phyloP scores from a whole-genome alignment of 1,140 invertebrate species.

The Nasonia longicornis region DNA sequence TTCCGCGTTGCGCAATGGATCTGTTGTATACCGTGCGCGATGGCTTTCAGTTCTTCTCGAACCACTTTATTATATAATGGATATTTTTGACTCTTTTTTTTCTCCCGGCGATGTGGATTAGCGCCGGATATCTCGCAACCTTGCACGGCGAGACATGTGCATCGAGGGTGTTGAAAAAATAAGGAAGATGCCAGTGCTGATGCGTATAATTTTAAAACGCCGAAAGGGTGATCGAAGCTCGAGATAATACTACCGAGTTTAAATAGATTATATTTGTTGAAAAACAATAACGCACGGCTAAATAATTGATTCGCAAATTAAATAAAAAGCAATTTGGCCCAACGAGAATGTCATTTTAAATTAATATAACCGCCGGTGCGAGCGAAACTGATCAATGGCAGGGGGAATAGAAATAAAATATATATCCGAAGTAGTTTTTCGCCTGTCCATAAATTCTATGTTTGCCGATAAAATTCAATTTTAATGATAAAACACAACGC shows the following conservation, averaged over 20 bases:
- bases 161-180: not conserved
- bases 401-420: conserved; percentile 26
- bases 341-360: too few relatives aligned
- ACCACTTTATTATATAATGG: conserved; percentile 32
- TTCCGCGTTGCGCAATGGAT: conserved; percentile 17
- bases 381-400: conserved; percentile 18
- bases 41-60: not conserved
- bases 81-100: conserved; percentile 44
- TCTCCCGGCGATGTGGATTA: conserved; percentile 4
- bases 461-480: conserved; percentile 42
- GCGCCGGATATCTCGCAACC: not conserved
- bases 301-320: too few relatives aligned
- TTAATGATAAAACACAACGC: conserved; percentile 30
- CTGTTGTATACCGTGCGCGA: too few relatives aligned
- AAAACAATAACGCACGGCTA: too few relatives aligned
- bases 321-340: too few relatives aligned
- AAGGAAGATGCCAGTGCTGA: not conserved
- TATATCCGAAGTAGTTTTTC: not conserved
- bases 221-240: not conserved
- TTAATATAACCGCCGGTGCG: too few relatives aligned
- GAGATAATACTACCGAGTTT: too few relatives aligned
- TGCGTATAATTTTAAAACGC: conserved; percentile 28
- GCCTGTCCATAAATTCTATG: conserved; percentile 34
- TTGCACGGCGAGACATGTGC: not conserved
- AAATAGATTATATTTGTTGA: too few relatives aligned